Conservation (phyloP, 2,113 vertebrate genomes). For the Vulpes vulpes region DNA sequence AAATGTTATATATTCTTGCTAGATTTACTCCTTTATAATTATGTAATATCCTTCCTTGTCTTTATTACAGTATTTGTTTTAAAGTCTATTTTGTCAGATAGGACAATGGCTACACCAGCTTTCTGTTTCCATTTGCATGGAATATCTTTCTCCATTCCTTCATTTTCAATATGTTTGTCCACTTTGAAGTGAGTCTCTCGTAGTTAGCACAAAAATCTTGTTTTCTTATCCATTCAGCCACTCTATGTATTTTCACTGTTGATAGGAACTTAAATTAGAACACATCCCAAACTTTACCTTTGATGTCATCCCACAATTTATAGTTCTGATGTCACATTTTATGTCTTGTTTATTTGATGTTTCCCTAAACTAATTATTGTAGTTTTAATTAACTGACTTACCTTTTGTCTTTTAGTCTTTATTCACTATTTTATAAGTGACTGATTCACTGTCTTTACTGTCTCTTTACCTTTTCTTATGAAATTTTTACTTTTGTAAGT, state of each 20-base stretch:
- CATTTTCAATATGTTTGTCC: not conserved
- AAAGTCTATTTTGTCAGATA: not conserved
- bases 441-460: not conserved
- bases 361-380: not conserved
- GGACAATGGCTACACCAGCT: not conserved
- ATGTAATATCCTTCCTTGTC: not conserved
- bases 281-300: not conserved
- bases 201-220: not conserved
- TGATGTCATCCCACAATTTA: not conserved
- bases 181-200: not conserved
- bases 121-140: not conserved
- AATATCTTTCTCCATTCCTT: not conserved
- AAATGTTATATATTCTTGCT: not conserved
- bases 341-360: not conserved
- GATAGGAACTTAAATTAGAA: not conserved
- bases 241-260: not conserved
- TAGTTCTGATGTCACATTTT: not conserved
- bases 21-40: not conserved
- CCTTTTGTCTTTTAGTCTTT: not conserved
- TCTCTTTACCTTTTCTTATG: not conserved
- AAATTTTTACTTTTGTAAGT: not conserved
- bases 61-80: not conserved
- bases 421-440: not conserved
- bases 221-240: not conserved
- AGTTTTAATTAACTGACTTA: not conserved